phyloP scores from a whole-genome alignment of 2,797 vertebrate species.

The Peromyscus eremicus region DNA sequence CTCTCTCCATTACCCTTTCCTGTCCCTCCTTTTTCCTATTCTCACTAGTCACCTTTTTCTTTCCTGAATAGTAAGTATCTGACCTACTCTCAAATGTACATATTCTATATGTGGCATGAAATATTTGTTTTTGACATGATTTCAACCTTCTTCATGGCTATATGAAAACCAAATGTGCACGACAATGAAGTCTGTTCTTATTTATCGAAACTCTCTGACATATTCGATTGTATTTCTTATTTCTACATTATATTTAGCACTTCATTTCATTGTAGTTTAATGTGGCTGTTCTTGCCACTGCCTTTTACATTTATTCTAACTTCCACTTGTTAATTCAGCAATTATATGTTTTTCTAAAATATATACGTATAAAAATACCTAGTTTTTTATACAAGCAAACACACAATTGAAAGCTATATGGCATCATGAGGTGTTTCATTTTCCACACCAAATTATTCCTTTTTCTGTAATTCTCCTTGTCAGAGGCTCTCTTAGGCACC shows the following conservation, averaged over 20 bases:
- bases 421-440: background rate
- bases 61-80: background rate
- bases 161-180: background rate
- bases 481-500: rapidly evolving
- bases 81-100: background rate
- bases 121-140: background rate
- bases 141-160: background rate
- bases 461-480: background rate
- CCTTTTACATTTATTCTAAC: background rate
- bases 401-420: background rate
- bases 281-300: background rate
- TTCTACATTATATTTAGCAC: background rate
- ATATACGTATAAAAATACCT: background rate
- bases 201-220: background rate
- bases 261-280: background rate
- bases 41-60: background rate
- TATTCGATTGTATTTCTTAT: background rate
- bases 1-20: background rate
- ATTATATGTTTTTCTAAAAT: background rate
- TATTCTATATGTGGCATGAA: background rate
- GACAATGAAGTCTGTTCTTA: background rate
- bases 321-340: background rate
- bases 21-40: background rate
- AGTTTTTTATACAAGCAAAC: background rate
- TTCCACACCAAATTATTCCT: background rate